These are phyloP conservation scores for Liodrosophila aerea DNA, from an alignment of 2,888 invertebrate genomes.

Conservation along the genomic window DNA sequence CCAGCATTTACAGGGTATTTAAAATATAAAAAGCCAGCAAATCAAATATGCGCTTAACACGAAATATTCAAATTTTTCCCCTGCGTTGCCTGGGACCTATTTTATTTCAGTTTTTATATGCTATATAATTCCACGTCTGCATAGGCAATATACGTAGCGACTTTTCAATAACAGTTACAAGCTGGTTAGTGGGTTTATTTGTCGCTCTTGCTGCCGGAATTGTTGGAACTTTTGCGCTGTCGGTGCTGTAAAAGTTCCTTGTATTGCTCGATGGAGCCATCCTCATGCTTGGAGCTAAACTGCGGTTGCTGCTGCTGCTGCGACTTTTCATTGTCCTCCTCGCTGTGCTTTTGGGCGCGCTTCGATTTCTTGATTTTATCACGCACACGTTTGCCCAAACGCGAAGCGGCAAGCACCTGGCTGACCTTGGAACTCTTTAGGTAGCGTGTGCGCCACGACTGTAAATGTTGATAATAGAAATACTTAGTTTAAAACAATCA, in stretches of 20 bases:
- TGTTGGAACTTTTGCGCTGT: conserved; percentile 65
- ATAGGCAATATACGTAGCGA: conserved; percentile 34
- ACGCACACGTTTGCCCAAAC: conserved; percentile 85
- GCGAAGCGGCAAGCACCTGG: conserved; percentile 84
- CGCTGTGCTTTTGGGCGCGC: conserved; percentile 62
- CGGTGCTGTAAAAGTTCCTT: conserved; percentile 81
- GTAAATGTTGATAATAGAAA: conserved; percentile 1
- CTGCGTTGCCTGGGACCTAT: conserved; percentile 51
- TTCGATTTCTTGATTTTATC: conserved; percentile 84
- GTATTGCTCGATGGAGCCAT: conserved; percentile 85
- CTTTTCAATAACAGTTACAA: conserved; percentile 57
- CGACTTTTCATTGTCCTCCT: conserved; percentile 40
- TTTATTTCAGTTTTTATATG: conserved; percentile 70
- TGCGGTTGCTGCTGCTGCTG: conserved; percentile 43
- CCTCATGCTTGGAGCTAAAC: conserved; percentile 79
- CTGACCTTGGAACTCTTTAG: conserved; percentile 85
- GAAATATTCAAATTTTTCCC: conserved; percentile 77
- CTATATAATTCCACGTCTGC: conserved; percentile 52
- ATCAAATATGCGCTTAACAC: conserved; percentile 75
- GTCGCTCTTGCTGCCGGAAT: conserved; percentile 61
- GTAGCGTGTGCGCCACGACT: conserved; percentile 86
- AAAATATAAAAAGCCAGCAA: conserved; percentile 41
- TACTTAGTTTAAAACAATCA: conserved; percentile 14
- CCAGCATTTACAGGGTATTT: conserved; percentile 21
- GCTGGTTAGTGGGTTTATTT: conserved; percentile 31